These are phyloP conservation scores for Dicrurus megarhynchus DNA, from an alignment of 2,113 vertebrate species.

Conservation along the genomic window DNA sequence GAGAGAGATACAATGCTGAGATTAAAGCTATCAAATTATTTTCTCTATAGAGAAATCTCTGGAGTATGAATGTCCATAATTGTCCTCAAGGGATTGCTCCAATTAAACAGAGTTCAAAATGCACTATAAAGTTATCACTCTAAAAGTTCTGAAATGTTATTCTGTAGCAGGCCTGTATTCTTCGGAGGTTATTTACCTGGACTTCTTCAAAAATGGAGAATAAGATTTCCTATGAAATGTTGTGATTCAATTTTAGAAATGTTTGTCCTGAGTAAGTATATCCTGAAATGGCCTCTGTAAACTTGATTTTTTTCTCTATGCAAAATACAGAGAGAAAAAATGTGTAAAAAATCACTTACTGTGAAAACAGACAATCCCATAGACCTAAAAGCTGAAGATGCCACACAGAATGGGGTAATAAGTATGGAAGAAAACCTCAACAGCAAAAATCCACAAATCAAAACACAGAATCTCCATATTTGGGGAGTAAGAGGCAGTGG, in stretches of 20 bases:
- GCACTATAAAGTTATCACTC: neutral
- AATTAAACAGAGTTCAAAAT: neutral
- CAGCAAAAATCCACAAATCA: neutral
- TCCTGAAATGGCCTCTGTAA: neutral
- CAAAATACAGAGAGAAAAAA: neutral
- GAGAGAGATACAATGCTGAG: too few species aligned
- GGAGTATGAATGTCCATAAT: neutral
- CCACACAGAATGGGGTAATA: neutral
- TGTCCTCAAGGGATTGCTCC: neutral
- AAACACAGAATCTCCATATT: neutral
- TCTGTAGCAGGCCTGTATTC: neutral
- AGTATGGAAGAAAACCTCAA: neutral
- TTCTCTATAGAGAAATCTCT: neutral
- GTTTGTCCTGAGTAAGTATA: neutral
- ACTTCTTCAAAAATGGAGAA: neutral
- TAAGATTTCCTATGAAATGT: neutral
- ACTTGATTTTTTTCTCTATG: neutral
- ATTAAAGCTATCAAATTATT: neutral
- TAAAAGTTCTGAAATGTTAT: neutral
- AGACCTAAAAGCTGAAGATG: neutral
- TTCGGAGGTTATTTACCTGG: neutral
- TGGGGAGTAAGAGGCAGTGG: neutral
- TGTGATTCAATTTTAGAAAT: neutral
- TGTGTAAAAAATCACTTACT: fast-evolving
- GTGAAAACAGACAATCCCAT: neutral